phyloP scores from a whole-genome alignment of 2,888 invertebrate species.

The Orthosia cruda region DNA sequence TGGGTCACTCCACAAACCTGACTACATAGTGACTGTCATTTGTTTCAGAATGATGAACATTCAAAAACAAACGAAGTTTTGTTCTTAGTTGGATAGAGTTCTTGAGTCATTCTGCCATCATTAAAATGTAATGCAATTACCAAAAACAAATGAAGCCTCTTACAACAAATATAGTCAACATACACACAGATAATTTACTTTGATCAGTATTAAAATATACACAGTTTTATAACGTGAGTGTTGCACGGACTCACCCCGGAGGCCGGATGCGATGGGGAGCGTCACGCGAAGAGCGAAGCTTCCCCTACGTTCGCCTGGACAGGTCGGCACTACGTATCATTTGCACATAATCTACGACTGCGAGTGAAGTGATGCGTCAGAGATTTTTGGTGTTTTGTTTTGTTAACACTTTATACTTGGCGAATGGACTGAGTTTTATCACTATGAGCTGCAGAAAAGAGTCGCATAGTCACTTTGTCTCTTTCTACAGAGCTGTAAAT shows the following conservation, averaged over 20 bases:
- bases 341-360: slow-evolving; percentile 61
- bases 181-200: slow-evolving; percentile 37
- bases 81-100: not conserved
- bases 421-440: too few relatives aligned
- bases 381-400: slow-evolving; percentile 5
- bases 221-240: slow-evolving; percentile 53
- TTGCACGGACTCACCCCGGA: slow-evolving; percentile 54
- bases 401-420: not conserved
- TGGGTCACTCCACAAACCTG: too few relatives aligned
- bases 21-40: not conserved
- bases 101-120: not conserved
- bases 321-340: slow-evolving; percentile 61
- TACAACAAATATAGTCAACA: slow-evolving; percentile 17
- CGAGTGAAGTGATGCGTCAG: slow-evolving; percentile 42
- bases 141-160: slow-evolving; percentile 26
- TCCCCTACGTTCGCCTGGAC: slow-evolving; percentile 56
- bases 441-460: too few relatives aligned
- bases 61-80: not conserved
- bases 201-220: slow-evolving; percentile 62
- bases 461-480: too few relatives aligned
- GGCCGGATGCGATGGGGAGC: slow-evolving; percentile 56
- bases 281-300: slow-evolving; percentile 56
- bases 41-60: not conserved
- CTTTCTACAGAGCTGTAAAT: too few relatives aligned
- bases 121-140: not conserved